These are phyloP conservation scores for Python bivittatus DNA, from an alignment of 2,113 vertebrate genomes.

Conservation along the genomic window DNA sequence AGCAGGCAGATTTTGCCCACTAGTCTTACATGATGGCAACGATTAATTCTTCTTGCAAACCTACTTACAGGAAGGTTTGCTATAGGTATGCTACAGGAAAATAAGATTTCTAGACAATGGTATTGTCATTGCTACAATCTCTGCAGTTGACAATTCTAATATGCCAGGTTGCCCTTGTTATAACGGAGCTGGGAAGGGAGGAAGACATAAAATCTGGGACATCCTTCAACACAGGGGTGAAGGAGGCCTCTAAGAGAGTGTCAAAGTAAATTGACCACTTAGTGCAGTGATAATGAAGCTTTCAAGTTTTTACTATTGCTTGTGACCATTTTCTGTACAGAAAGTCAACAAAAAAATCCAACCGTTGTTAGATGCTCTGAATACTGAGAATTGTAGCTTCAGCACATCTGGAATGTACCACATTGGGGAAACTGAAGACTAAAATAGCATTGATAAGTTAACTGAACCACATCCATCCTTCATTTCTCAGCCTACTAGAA, in stretches of 20 bases:
- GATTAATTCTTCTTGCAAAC: background rate
- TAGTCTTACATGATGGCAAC: background rate
- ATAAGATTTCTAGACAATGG: background rate
- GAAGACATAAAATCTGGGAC: background rate
- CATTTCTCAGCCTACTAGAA: background rate
- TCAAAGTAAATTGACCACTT: background rate
- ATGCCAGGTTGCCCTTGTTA: background rate
- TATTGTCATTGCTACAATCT: background rate
- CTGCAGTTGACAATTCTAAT: background rate
- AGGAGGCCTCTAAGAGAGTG: background rate
- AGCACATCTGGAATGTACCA: background rate
- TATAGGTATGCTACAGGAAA: no score
- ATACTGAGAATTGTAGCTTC: background rate
- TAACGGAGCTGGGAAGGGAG: background rate
- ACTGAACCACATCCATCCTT: background rate
- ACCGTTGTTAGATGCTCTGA: background rate
- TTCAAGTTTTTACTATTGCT: background rate
- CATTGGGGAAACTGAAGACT: background rate
- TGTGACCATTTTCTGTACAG: background rate
- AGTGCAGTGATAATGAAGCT: background rate
- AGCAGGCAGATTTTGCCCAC: background rate
- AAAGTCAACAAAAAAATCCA: background rate
- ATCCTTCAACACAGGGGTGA: background rate
- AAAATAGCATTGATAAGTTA: background rate
- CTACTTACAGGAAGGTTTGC: background rate